Percentiles rank a stretch among this genome's conserved stretches.
Evolutionary conservation across 2,797 vertebrate species (phyloP).

Genomic region (Alouatta caraya): DNA sequence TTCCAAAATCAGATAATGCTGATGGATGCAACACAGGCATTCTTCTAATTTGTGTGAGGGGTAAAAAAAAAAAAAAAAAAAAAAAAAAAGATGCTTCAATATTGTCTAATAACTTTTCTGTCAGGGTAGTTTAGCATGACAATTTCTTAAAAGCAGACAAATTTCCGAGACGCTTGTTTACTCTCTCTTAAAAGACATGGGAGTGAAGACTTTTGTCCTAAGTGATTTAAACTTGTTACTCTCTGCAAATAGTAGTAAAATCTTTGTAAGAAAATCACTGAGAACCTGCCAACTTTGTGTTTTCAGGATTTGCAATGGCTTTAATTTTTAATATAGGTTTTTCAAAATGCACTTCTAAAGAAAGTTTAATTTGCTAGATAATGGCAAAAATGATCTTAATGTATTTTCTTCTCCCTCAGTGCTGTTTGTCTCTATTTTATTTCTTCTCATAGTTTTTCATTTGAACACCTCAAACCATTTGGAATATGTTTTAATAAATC

Average conservation of each 20-base stretch:
- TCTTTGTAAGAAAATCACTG: not conserved
- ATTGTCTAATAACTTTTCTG: not conserved
- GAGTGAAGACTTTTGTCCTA: not conserved
- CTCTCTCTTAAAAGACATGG: not conserved
- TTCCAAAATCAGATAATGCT: not conserved
- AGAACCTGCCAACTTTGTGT: not conserved
- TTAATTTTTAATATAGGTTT: not conserved
- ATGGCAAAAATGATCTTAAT: not conserved
- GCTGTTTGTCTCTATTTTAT: not conserved
- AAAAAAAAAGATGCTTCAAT: not conserved
- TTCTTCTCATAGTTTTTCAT: not conserved
- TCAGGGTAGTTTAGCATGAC: not conserved
- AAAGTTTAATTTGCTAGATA: not conserved
- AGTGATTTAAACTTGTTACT: not conserved
- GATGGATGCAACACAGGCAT: not conserved
- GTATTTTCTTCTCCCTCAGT: not conserved
- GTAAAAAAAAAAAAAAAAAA: not conserved
- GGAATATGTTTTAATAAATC: not conserved
- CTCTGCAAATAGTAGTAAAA: conserved; percentile 5
- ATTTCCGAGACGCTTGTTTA: not conserved
- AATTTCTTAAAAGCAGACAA: not conserved
- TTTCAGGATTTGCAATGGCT: not conserved
- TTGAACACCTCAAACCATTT: not conserved
- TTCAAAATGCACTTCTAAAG: not conserved
- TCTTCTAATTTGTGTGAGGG: not conserved